Base-by-base conservation (phyloP, 2,113 vertebrate species). In the Chauna torquata region DNA sequence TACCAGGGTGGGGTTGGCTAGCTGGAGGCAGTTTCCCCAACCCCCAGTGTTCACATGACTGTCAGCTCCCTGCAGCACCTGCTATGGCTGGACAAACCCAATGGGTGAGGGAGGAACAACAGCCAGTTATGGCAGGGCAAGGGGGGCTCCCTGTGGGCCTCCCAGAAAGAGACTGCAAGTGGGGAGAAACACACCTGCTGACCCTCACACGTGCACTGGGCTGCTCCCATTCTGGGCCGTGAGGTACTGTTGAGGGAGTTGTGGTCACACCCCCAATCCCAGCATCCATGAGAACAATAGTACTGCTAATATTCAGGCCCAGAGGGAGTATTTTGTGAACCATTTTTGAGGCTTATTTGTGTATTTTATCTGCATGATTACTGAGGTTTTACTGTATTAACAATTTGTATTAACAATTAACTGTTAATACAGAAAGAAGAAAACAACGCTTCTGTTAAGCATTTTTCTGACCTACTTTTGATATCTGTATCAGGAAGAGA, bases 111-210 rank as follows among this genome's bases (percentile, higher is more conserved):
- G 38, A 54, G 3, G 15, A 30, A 49, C 18, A 38, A 18, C 5
- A 27, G 13, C 10, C 1, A 16, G 57, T 57, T 32, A 24, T 50
- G 59, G 42, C 19, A 58, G 8, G 9, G 9, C 5, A 6, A 2
- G 1, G 8, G 8, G 23, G 18, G 6, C 62, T 22, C 23, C 3
- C 11, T 1, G 1, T 34, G 11, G 17, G 14, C 9, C 27, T 7
- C 10, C 10, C 11, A 25, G 24, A 58, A 50, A 10, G 19, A 81
- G 8, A 14, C 52, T 12, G 34, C 3, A 10, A 8, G 13, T 19
- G 20, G 8, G 8, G 7, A 82, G 15, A 64, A 81, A 44, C 36
- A 20, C 24, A 42, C 19, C 10, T 19, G 4, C 16, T 34, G 12
- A 32, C 8, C 25, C 19, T 19, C 52, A 54, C 52, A 54, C 28